phyloP scores from a whole-genome alignment of 1,140 invertebrate species.

The Colletes gigas region DNA sequence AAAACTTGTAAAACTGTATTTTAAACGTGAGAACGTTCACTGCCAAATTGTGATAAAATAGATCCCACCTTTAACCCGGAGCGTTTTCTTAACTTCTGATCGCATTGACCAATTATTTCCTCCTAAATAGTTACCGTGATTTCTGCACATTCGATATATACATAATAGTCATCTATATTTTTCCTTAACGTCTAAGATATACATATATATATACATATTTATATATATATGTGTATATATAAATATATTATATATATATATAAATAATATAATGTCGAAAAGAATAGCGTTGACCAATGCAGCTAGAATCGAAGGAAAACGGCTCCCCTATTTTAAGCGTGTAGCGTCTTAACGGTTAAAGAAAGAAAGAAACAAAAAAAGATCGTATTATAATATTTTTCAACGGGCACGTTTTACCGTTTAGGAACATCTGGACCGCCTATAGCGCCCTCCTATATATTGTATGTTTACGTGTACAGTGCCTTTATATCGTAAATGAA shows the following conservation, averaged over 20 bases:
- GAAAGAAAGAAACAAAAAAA: conserved; percentile 31
- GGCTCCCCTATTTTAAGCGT: conserved; percentile 68
- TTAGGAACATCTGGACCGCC: conserved; percentile 60
- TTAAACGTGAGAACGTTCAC: conserved; percentile 73
- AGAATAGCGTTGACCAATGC: conserved; percentile 65
- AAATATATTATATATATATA: conserved; percentile 14
- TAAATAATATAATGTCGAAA: conserved; percentile 29
- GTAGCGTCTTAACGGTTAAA: conserved; percentile 64
- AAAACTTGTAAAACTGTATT: conserved; percentile 63
- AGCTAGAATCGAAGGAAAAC: conserved; percentile 67
- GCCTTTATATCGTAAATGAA: conserved; percentile 76
- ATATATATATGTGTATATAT: conserved; percentile 11
- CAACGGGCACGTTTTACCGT: conserved; percentile 70
- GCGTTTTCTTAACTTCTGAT: conserved; percentile 68
- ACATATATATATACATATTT: conserved; percentile 36
- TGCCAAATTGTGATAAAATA: conserved; percentile 79
- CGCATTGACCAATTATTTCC: conserved; percentile 68
- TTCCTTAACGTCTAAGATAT: conserved; percentile 57
- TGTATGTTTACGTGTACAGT: conserved; percentile 77
- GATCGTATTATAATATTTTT: conserved; percentile 69
- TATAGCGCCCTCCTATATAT: conserved; percentile 67
- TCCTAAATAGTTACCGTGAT: conserved; percentile 64
- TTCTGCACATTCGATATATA: conserved; percentile 55
- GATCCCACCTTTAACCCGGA: conserved; percentile 72
- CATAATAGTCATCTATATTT: conserved; percentile 64